Percentiles rank a stretch among this genome's conserved stretches.
phyloP scores from a whole-genome alignment of 2,888 invertebrate species.

The Troilus luridus region DNA sequence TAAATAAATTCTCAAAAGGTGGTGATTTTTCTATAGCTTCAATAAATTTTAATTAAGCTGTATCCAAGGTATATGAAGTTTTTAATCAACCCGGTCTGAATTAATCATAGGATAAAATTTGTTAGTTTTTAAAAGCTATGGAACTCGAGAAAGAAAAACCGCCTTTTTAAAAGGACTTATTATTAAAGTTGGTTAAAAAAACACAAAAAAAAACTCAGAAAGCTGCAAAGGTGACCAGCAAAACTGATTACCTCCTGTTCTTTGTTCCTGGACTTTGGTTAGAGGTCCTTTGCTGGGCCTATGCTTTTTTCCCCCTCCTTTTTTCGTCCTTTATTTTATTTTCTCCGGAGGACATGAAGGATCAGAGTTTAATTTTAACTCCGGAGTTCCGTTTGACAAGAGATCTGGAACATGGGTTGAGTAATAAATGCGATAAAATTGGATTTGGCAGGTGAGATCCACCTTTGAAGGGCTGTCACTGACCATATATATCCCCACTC shows the following conservation, averaged over 20 bases:
- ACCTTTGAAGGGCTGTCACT: slow-evolving; percentile 19
- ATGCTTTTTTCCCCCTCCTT: background rate
- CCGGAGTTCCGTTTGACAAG: slow-evolving; percentile 32
- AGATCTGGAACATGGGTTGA: slow-evolving; percentile 18
- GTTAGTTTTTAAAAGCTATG: background rate
- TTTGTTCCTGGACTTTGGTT: slow-evolving; percentile 24
- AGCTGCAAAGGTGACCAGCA: slow-evolving; percentile 38
- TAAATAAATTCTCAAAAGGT: too few species aligned
- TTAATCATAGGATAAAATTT: background rate
- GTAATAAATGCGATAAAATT: slow-evolving; percentile 47
- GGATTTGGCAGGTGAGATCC: slow-evolving; percentile 20
- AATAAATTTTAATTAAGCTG: background rate
- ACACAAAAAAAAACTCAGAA: background rate
- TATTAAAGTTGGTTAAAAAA: slow-evolving; percentile 16
- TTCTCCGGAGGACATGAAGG: background rate
- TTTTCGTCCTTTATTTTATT: background rate
- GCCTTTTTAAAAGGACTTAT: slow-evolving; percentile 21
- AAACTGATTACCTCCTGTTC: slow-evolving; percentile 33
- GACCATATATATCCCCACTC: background rate
- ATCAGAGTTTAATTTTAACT: slow-evolving; percentile 43
- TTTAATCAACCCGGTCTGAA: background rate
- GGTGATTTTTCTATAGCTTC: too few species aligned
- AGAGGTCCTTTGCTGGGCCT: slow-evolving; percentile 6
- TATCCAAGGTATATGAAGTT: background rate
- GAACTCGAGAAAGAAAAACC: background rate